Base-by-base conservation (phyloP, 2,888 invertebrate species). In the Bugulina stolonifera region DNA sequence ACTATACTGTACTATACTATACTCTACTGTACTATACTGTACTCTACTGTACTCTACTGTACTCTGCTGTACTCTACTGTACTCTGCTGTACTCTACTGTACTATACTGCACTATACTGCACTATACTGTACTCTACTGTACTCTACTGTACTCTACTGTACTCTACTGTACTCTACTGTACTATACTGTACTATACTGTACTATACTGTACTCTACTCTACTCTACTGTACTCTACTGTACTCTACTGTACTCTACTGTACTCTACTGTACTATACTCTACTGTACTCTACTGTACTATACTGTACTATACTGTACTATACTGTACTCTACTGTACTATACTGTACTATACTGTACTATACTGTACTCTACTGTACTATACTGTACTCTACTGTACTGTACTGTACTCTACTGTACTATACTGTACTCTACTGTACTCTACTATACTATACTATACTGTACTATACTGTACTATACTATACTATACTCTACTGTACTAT, bases 281-380 rank as follows among this genome's bases (percentile, higher is more conserved):
- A n/a, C n/a, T n/a, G n/a, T n/a, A n/a, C n/a, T n/a, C n/a, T n/a
- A n/a, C 32, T n/a, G 57, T 32, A 27, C 23, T 57, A 29, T 71
- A 69, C 72, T 72, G 69, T 72, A 69, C 72, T 74, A 27, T 74
- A 70, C 69, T 74, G 72, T 73, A 72, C 72, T 72, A 34, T 74
- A 69, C 72, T 74, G 69, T 71, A 72, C 64, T 72, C 10, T 23
- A 72, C 18, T 72, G 69, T 55, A 54, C n/a, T n/a, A n/a, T n/a
- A n/a, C n/a, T n/a, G n/a, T n/a, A n/a, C n/a, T n/a, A n/a, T n/a
- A n/a, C n/a, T 35, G n/a, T 71, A 55, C 35, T 52, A 14, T 52
- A 52, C 52, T 52, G 52, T 52, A 52, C 52, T n/a, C n/a, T 52
- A 22, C 52, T 52, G 27, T 73, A 73, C 0, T 73, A 54, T 73